Evolutionary conservation across 2,797 vertebrate species (phyloP).

Genomic region (Poecilia velifera): DNA sequence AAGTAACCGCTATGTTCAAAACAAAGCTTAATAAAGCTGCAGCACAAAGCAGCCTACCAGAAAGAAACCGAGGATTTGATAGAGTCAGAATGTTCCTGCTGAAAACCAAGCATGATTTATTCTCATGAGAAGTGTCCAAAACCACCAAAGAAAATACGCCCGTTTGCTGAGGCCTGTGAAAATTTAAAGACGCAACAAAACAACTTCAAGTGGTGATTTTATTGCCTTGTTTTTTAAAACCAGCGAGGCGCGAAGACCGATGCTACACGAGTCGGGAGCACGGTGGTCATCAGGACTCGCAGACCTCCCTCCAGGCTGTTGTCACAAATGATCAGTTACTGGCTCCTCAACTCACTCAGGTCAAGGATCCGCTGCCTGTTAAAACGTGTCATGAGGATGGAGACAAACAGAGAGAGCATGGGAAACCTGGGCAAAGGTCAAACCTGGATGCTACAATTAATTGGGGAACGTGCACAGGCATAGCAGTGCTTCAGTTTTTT

Average conservation of each 20-base stretch:
- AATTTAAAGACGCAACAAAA: slow-evolving; percentile 25
- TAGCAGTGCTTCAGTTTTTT: slow-evolving; percentile 16
- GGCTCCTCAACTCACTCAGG: slow-evolving; percentile 48
- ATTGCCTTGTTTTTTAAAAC: slow-evolving; percentile 3
- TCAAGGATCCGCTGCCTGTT: slow-evolving; percentile 54
- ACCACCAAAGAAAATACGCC: slow-evolving; percentile 25
- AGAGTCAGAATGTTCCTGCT: neutral
- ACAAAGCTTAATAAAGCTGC: slow-evolving; percentile 24
- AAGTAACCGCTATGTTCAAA: slow-evolving; percentile 22
- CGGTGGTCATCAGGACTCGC: slow-evolving; percentile 35
- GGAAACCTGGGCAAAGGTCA: slow-evolving; percentile 60
- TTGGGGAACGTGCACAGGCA: slow-evolving; percentile 36
- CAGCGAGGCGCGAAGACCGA: slow-evolving; percentile 11
- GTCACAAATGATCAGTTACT: slow-evolving; percentile 62
- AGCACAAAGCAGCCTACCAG: slow-evolving; percentile 31
- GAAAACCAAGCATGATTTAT: slow-evolving; percentile 30
- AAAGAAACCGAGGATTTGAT: slow-evolving; percentile 12
- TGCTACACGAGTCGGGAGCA: slow-evolving; percentile 43
- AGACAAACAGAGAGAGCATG: slow-evolving; percentile 41
- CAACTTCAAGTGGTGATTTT: slow-evolving; percentile 11
- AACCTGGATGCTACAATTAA: slow-evolving; percentile 55
- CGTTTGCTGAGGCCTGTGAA: neutral
- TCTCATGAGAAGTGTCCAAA: slow-evolving; percentile 13
- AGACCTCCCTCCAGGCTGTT: slow-evolving; percentile 52
- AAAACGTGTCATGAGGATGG: slow-evolving; percentile 50